Percentiles rank a stretch among this genome's conserved stretches.
Conservation (phyloP, 2,888 invertebrate genomes). For the Nomada fabriciana region DNA sequence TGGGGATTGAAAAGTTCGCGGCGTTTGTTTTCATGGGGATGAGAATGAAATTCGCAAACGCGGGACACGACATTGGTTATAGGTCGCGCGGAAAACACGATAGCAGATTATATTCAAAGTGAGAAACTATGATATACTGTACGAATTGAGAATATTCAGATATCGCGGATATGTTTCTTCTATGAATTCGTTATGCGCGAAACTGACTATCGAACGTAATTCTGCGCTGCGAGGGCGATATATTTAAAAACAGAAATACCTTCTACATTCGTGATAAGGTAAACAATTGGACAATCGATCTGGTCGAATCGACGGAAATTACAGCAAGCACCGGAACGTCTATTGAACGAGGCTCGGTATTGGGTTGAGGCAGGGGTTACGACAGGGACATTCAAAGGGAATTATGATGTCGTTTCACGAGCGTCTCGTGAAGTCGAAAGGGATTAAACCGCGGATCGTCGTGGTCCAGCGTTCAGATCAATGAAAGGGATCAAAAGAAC, state of each 20-base stretch:
- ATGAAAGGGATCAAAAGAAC: conserved; percentile 61
- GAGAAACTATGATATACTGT: background rate
- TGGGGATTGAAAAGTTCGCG: conserved; percentile 18
- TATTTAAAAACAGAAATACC: no score
- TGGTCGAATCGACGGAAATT: conserved; percentile 27
- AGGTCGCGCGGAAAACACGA: background rate
- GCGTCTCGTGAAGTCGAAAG: conserved; percentile 57
- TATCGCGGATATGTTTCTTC: no score
- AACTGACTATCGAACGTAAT: background rate
- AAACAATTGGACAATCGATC: conserved; percentile 34
- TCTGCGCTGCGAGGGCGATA: no score
- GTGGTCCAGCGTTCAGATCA: conserved; percentile 47
- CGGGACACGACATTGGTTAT: background rate
- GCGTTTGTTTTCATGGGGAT: background rate
- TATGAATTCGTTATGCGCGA: background rate
- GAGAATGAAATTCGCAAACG: background rate
- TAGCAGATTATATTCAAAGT: background rate
- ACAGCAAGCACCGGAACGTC: background rate
- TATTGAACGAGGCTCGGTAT: conserved; percentile 12
- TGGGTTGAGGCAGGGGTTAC: conserved; percentile 49
- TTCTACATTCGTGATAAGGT: conserved; percentile 1
- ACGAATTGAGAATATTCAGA: background rate
- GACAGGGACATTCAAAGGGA: conserved; percentile 52
- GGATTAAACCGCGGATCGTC: conserved; percentile 66
- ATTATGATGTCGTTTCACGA: conserved; percentile 72